Conservation (phyloP, 2,888 invertebrate species). For the Yponomeuta sedellus region DNA sequence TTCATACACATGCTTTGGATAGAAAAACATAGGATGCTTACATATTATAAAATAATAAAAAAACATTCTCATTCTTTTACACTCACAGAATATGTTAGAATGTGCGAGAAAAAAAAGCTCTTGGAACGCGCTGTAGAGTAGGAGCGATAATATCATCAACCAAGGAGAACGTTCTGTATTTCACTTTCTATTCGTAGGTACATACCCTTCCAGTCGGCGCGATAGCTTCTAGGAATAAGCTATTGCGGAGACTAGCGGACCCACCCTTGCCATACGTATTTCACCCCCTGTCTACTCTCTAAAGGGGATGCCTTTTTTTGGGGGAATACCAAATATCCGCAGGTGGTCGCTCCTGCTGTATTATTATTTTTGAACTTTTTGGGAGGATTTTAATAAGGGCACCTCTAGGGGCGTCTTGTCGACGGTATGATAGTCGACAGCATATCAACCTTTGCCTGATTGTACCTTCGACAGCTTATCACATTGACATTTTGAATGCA, state of each 20-base stretch:
- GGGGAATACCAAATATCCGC: neutral
- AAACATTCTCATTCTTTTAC: no score
- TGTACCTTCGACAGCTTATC: no score
- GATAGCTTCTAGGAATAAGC: neutral
- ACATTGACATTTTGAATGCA: no score
- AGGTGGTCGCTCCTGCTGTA: neutral
- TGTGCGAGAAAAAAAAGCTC: neutral
- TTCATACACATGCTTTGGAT: no score
- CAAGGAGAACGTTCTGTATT: neutral
- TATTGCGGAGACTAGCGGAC: neutral
- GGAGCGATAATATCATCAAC: neutral
- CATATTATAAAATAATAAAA: no score
- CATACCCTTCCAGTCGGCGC: neutral
- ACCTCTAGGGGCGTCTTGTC: no score
- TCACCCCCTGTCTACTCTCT: neutral
- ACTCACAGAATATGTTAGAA: no score
- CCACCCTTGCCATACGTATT: neutral
- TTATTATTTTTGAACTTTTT: neutral
- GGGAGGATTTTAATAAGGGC: no score
- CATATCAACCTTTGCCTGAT: no score
- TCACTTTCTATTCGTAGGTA: neutral
- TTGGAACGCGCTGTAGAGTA: neutral
- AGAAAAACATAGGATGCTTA: no score
- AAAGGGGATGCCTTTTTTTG: neutral
- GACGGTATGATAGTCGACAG: no score